Evolutionary conservation across 2,797 vertebrate species (phyloP).

Genomic region (Esox lucius): DNA sequence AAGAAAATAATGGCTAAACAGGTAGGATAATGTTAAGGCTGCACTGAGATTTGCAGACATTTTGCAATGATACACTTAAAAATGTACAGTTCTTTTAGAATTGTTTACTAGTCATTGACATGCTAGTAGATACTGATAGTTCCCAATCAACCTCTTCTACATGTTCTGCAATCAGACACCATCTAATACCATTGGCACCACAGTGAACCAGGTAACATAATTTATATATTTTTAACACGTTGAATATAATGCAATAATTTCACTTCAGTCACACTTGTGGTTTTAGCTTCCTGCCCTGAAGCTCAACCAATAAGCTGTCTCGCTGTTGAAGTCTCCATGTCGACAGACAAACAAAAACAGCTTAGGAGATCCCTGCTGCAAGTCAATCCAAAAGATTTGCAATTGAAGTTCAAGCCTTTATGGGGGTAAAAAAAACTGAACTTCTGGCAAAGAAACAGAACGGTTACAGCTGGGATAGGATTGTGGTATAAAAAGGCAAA

Average conservation of each 20-base stretch:
- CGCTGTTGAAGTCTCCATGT: conserved; percentile 22
- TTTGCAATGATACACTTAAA: too few species aligned
- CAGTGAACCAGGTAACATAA: neutral
- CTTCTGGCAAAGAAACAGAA: conserved; percentile 28
- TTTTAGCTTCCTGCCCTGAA: conserved; percentile 17
- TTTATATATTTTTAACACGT: neutral
- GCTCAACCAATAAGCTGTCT: conserved; percentile 29
- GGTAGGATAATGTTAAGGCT: too few species aligned
- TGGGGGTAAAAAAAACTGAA: conserved; percentile 19
- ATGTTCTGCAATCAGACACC: neutral
- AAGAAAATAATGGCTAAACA: too few species aligned
- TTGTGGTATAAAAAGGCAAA: neutral
- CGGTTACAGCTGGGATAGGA: neutral
- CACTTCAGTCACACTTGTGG: conserved; percentile 16
- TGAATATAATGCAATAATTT: neutral
- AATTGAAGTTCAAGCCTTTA: conserved; percentile 21
- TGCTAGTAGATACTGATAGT: too few species aligned
- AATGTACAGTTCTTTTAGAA: too few species aligned
- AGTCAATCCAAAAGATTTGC: conserved; percentile 17
- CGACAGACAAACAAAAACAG: conserved; percentile 39
- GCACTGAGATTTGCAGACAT: too few species aligned
- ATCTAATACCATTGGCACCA: neutral
- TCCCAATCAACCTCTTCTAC: neutral
- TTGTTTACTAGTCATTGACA: too few species aligned
- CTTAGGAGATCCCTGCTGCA: conserved; percentile 14